Percentiles rank a stretch among this genome's conserved stretches.
Conservation (phyloP, 2,797 vertebrate species). For the Lophotriccus pileatus region DNA sequence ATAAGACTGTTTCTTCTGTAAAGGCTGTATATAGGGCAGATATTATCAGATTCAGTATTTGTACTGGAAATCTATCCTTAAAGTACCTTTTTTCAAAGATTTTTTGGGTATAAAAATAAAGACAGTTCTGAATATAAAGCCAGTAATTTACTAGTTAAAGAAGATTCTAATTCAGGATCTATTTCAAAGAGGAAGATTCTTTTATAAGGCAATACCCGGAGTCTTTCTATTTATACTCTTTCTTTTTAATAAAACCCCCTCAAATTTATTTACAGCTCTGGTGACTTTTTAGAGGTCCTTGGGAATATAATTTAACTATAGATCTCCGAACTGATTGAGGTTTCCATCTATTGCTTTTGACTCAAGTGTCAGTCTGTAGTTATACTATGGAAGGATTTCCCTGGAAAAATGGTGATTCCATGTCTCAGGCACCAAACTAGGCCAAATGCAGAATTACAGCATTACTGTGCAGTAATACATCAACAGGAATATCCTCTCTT, state of each 20-base stretch:
- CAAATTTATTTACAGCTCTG: slow-evolving; percentile 3
- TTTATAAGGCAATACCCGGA: background rate
- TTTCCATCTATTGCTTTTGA: slow-evolving; percentile 3
- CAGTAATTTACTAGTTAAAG: background rate
- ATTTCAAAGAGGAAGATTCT: background rate
- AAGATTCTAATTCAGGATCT: background rate
- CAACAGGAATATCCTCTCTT: background rate
- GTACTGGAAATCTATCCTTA: background rate
- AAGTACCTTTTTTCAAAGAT: background rate
- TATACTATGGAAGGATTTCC: background rate
- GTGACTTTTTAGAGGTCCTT: background rate
- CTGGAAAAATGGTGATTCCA: background rate
- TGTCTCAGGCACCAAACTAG: background rate
- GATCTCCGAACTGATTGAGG: background rate
- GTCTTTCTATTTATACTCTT: background rate
- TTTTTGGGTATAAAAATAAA: background rate
- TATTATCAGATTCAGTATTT: background rate
- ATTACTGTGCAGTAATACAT: background rate
- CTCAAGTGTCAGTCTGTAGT: background rate
- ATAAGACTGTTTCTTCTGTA: background rate
- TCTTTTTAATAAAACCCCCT: background rate
- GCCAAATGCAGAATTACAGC: background rate
- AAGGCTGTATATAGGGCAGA: background rate
- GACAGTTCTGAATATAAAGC: background rate
- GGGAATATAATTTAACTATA: background rate